Evolutionary conservation across 2,797 vertebrate genomes (phyloP).

Genomic region (Sphenodon punctatus): DNA sequence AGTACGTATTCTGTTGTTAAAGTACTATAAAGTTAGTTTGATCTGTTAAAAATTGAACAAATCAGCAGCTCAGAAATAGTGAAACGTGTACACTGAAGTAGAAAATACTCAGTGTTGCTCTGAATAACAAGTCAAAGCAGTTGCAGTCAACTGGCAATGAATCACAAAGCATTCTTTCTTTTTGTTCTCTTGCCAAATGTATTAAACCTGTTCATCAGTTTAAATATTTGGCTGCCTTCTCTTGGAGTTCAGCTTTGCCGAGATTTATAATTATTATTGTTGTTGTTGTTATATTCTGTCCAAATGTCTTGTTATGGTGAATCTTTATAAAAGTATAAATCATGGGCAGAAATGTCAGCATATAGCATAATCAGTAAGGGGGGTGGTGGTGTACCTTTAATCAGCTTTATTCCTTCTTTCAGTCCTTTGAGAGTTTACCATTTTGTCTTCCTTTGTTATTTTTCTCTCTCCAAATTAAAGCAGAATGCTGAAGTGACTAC

Average conservation of each 20-base stretch:
- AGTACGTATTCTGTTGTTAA: background rate
- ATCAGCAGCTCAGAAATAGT: background rate
- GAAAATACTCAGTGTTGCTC: background rate
- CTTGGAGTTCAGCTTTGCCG: background rate
- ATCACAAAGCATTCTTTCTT: background rate
- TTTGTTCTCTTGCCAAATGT: background rate
- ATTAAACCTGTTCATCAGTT: background rate
- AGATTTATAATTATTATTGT: too few relatives aligned
- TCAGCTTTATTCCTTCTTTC: background rate
- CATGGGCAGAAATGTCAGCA: background rate
- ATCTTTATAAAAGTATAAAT: constrained; percentile 26
- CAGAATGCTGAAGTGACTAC: constrained; percentile 86
- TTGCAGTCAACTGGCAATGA: background rate
- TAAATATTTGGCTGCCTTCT: background rate
- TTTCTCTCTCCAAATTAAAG: constrained; percentile 46
- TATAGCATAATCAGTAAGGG: background rate
- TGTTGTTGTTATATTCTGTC: too few relatives aligned
- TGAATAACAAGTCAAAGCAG: background rate
- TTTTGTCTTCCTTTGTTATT: constrained; percentile 17
- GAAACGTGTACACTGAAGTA: background rate
- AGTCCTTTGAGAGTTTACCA: constrained; percentile 4
- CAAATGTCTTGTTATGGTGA: constrained; percentile 20
- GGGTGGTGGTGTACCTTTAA: constrained; percentile 4
- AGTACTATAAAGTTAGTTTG: background rate
- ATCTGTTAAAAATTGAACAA: background rate